These are phyloP conservation scores for Campoletis raptor DNA, from an alignment of 2,888 invertebrate genomes.

Conservation along the genomic window DNA sequence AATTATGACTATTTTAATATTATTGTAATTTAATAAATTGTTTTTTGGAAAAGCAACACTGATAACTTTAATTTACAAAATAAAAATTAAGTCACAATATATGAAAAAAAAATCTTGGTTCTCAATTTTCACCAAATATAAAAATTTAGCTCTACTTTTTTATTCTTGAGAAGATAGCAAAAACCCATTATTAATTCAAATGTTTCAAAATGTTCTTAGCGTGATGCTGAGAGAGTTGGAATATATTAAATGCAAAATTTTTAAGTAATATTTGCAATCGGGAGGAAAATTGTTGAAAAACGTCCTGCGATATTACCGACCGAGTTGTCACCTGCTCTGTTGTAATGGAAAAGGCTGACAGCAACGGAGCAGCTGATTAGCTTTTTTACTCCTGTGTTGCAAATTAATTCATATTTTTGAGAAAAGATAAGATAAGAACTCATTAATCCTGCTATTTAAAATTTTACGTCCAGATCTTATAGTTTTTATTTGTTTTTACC, in stretches of 20 bases:
- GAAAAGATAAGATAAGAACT: background rate
- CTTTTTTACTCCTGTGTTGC: too few species aligned
- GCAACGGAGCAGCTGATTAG: too few species aligned
- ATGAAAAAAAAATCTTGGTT: background rate
- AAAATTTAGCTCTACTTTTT: background rate
- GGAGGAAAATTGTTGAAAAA: too few species aligned
- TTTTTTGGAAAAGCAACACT: background rate
- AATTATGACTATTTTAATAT: slow-evolving; percentile 46
- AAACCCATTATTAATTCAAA: background rate
- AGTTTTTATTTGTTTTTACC: background rate
- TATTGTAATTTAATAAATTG: slow-evolving; percentile 57
- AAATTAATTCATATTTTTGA: too few species aligned
- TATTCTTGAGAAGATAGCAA: background rate
- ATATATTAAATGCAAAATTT: too few species aligned
- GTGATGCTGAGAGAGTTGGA: background rate
- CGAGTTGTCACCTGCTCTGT: too few species aligned
- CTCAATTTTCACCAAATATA: background rate
- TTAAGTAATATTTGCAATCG: too few species aligned
- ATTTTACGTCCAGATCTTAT: background rate
- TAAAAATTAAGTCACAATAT: background rate
- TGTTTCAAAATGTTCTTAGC: background rate
- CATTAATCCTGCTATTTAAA: background rate
- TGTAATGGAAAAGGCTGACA: too few species aligned
- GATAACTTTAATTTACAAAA: background rate
- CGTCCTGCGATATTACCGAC: too few species aligned